Evolutionary conservation across 2,797 vertebrate species (phyloP).

Genomic region (Myotis myotis): DNA sequence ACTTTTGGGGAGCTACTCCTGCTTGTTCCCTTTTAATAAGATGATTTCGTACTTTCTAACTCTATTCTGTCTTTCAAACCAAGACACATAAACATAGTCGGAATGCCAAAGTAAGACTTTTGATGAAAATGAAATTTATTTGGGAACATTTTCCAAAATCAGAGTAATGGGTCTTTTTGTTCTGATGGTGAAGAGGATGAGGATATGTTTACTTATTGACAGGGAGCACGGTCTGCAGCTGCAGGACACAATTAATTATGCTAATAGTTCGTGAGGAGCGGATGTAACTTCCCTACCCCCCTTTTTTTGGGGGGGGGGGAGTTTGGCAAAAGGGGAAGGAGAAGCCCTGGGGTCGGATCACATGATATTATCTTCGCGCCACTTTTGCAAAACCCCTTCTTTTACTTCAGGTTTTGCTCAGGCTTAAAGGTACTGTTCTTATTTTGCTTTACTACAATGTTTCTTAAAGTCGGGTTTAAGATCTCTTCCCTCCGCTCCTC

Average conservation of each 20-base stretch:
- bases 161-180: conserved; percentile 74
- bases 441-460: conserved; percentile 61
- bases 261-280: conserved; percentile 85
- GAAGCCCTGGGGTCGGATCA: conserved; percentile 86
- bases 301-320: conserved; percentile 19
- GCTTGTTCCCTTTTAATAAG: not conserved
- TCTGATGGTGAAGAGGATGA: conserved; percentile 46
- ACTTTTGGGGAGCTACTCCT: not conserved
- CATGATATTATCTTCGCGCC: conserved; percentile 92
- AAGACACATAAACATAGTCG: not conserved
- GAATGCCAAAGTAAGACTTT: conserved; percentile 55
- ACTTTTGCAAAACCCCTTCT: conserved; percentile 88
- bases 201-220: conserved; percentile 70
- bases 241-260: conserved; percentile 89
- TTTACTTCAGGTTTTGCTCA: conserved; percentile 80
- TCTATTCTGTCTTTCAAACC: conserved; percentile 1
- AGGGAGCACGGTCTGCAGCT: conserved; percentile 75
- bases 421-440: conserved; percentile 82
- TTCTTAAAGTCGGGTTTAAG: conserved; percentile 42
- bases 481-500: conserved; percentile 12
- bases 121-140: conserved; percentile 46
- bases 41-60: conserved; percentile 45
- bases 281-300: conserved; percentile 82
- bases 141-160: conserved; percentile 68
- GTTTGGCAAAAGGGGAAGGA: conserved; percentile 83